These are phyloP conservation scores for Ramphastos sulfuratus DNA, from an alignment of 2,113 vertebrate genomes.

Conservation along the genomic window DNA sequence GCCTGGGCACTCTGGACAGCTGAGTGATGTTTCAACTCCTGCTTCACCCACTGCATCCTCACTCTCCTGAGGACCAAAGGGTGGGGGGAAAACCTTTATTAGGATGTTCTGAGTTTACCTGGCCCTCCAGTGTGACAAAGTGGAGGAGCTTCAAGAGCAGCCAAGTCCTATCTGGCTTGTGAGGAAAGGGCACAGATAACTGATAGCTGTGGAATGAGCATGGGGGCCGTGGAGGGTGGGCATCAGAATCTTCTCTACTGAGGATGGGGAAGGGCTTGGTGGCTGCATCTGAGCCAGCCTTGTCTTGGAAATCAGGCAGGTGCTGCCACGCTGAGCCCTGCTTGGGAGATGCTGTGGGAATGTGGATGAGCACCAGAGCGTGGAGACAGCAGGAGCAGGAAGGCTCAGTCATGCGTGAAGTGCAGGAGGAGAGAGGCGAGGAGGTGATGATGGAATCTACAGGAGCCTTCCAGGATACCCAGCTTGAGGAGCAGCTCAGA, in stretches of 20 bases:
- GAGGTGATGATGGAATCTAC: fast-evolving
- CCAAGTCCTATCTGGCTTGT: not conserved
- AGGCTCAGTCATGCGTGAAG: not conserved
- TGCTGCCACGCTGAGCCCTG: not conserved
- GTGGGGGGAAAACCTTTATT: fast-evolving
- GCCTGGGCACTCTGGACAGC: fast-evolving
- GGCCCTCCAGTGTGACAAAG: not conserved
- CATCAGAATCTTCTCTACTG: fast-evolving
- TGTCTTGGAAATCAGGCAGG: not conserved
- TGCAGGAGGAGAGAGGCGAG: not conserved
- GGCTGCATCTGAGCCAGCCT: not conserved
- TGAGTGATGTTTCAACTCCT: not conserved
- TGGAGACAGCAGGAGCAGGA: not conserved
- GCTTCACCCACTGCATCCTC: fast-evolving
- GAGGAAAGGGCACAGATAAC: not conserved
- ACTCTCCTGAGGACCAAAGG: fast-evolving
- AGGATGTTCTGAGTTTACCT: not conserved
- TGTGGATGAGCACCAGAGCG: not conserved
- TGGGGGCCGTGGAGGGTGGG: no score
- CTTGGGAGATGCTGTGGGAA: not conserved
- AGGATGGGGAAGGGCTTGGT: not conserved
- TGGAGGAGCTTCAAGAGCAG: not conserved
- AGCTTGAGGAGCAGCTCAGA: not conserved
- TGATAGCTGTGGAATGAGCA: fast-evolving
- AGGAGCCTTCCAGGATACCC: not conserved